Evolutionary conservation across 2,888 invertebrate species (phyloP), one percentile per base, ranked within the genome.

Genomic region (Heliconius hortense): DNA sequence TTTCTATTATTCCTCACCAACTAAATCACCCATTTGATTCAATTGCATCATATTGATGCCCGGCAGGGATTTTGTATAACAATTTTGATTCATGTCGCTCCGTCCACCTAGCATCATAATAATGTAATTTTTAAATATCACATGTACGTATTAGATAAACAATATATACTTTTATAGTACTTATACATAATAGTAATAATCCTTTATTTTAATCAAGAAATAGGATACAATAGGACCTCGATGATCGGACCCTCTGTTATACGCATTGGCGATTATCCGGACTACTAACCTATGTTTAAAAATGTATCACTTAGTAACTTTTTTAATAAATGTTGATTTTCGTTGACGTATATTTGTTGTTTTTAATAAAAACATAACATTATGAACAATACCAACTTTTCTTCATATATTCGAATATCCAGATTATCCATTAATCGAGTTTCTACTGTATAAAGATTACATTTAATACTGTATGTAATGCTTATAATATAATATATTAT

Each of bases 101-200:
- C 93, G 92, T 88, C 93, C 94, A 94, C 94, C 94, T 94, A 93
- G 84, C 93, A 93, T 91, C 92, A 85, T 76, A 80, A 73, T 78
- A 81, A 72, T 78, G 74, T 66, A 39, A n/a, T 35, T 11, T n/a
- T n/a, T 69, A n/a, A 69, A 28, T 69, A 31, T 28, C 13, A 68
- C 11, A n/a, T 53, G 48, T 53, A 24, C 60, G 24, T 24, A 24
- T 24, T 59, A 59, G 10, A 24, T 59, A 24, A 59, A 59, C 5
- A 24, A 24, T 60, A 60, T 60, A 26, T 24, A 26, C 10, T 21
- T n/a, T 60, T 60, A 60, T 60, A 24, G 53, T 21, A 53, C 18
- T 53, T 53, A 53, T 53, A 18, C 5, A 1, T 53, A 53, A 53
- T 21, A 53, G 7, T 53, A 53, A 53, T 21, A 21, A 48, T 48